Evolutionary conservation across 2,113 vertebrate species (phyloP).

Genomic region (Lutjanus erythropterus): DNA sequence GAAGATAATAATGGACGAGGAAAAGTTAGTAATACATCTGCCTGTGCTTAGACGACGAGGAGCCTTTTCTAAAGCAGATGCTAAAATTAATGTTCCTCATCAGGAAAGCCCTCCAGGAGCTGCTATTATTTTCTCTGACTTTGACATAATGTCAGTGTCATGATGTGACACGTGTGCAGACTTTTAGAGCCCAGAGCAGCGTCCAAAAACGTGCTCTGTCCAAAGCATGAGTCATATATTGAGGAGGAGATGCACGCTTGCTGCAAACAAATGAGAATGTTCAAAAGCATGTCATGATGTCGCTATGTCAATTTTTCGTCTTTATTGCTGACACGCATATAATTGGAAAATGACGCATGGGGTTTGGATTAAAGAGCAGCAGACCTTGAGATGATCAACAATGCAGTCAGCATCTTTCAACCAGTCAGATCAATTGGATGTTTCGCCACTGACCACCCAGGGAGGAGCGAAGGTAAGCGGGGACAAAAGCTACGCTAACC

Average conservation of each 20-base stretch:
- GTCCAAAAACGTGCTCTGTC: conserved; percentile 27
- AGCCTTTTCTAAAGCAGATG: conserved; percentile 20
- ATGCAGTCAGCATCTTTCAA: no score
- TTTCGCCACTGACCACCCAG: no score
- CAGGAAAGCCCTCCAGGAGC: conserved; percentile 44
- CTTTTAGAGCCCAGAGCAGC: conserved; percentile 35
- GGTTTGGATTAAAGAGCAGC: no score
- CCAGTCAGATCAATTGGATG: no score
- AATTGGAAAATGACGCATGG: no score
- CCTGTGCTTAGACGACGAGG: conserved; percentile 21
- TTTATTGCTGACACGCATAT: no score
- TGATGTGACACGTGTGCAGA: conserved; percentile 29
- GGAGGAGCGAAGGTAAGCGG: no score
- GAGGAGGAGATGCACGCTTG: conserved; percentile 5
- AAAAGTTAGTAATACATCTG: conserved; percentile 36
- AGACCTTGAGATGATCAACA: no score
- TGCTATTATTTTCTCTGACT: conserved; percentile 45
- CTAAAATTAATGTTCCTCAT: conserved; percentile 43
- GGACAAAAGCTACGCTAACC: no score
- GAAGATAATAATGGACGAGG: conserved; percentile 52
- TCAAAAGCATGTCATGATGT: conserved; percentile 8
- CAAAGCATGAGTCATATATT: conserved; percentile 31
- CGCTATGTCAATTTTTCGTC: no score
- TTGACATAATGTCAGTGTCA: conserved; percentile 40
- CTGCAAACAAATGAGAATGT: conserved; percentile 11